A percentile compares a stretch with the other conserved stretches of the same genome.
phyloP scores from a whole-genome alignment of 2,888 invertebrate genomes.

The Temnothorax rugatulus region DNA sequence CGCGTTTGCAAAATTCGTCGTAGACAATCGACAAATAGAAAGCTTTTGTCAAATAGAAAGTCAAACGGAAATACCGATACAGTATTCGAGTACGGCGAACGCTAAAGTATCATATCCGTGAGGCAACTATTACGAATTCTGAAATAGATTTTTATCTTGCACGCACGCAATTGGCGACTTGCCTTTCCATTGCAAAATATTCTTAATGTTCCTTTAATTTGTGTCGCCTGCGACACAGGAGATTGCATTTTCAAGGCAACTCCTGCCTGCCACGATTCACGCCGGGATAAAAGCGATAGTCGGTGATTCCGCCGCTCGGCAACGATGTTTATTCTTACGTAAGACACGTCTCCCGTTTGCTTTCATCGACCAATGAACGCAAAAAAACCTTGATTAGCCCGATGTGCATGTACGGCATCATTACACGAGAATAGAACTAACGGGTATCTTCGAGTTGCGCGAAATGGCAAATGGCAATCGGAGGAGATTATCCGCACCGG shows the following conservation, averaged over 20 bases:
- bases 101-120: not conserved
- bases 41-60: slow-evolving; percentile 25
- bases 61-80: not conserved
- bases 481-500: slow-evolving; percentile 3
- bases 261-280: not conserved
- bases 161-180: not conserved
- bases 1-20: not conserved
- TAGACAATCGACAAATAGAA: slow-evolving; percentile 16
- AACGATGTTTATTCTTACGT: slow-evolving; percentile 56
- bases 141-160: not conserved
- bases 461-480: slow-evolving; percentile 3
- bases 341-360: slow-evolving; percentile 39
- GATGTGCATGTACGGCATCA: not conserved
- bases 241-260: slow-evolving; percentile 43
- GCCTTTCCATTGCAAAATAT: not conserved
- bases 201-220: not conserved
- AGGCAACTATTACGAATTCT: not conserved
- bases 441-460: slow-evolving; percentile 13
- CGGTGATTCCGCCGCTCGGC: slow-evolving; percentile 47
- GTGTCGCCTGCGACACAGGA: not conserved
- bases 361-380: slow-evolving; percentile 28
- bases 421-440: slow-evolving; percentile 16
- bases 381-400: slow-evolving; percentile 39
- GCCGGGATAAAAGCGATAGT: slow-evolving; percentile 37
- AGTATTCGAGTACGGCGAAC: not conserved